Evolutionary conservation across 2,797 vertebrate genomes (phyloP).

Genomic region (Luscinia luscinia): DNA sequence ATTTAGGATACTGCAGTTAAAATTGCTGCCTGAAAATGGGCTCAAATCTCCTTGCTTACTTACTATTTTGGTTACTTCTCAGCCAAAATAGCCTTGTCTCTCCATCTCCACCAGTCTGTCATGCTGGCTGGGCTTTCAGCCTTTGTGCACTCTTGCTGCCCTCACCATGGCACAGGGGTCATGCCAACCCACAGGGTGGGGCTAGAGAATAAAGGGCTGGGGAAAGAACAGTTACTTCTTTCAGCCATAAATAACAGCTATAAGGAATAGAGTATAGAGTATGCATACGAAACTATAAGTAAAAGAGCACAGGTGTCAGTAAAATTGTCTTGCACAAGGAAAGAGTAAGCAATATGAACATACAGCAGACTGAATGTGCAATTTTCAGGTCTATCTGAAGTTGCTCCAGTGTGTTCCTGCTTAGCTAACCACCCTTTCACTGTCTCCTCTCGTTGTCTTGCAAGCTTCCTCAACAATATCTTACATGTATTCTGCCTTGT

Average conservation of each 20-base stretch:
- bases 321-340: neutral
- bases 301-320: neutral
- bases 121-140: neutral
- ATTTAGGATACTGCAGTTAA: neutral
- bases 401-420: neutral
- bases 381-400: neutral
- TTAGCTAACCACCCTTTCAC: neutral
- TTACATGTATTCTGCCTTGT: neutral
- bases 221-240: neutral
- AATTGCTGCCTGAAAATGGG: neutral
- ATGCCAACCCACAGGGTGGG: neutral
- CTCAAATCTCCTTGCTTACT: neutral
- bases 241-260: neutral
- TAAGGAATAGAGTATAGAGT: neutral
- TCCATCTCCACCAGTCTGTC: neutral
- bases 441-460: neutral
- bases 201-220: neutral
- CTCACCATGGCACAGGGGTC: accelerated
- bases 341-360: neutral
- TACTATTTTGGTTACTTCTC: neutral
- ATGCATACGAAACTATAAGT: neutral
- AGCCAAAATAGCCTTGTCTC: neutral
- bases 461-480: neutral
- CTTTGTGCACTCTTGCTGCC: neutral
- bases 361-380: neutral